Conservation (phyloP, 2,797 vertebrate genomes). For the Lutra lutra region DNA sequence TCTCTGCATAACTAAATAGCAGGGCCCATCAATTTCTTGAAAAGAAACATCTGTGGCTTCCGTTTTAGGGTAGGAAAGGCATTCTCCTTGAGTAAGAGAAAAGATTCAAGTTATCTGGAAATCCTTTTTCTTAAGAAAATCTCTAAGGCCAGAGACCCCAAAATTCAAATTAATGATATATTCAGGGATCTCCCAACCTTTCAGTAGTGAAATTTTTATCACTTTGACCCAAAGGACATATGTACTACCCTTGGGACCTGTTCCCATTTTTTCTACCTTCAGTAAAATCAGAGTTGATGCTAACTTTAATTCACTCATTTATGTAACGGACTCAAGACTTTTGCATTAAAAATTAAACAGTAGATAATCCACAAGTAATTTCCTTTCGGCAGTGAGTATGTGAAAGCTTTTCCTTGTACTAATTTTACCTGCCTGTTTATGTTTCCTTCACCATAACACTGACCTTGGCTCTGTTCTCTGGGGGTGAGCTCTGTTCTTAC, state of each 20-base stretch:
- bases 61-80: not conserved
- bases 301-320: not conserved
- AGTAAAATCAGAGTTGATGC: not conserved
- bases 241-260: accelerated
- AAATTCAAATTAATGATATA: not conserved
- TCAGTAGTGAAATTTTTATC: not conserved
- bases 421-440: not conserved
- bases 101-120: not conserved
- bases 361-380: not conserved
- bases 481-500: not conserved
- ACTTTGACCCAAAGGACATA: not conserved
- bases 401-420: not conserved
- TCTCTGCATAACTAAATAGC: not conserved
- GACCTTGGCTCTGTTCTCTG: not conserved
- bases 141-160: not conserved
- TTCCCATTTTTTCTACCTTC: not conserved
- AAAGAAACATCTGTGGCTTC: slow-evolving; percentile 13
- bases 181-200: not conserved
- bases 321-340: not conserved
- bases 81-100: not conserved
- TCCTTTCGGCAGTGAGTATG: not conserved
- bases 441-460: not conserved
- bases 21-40: not conserved
- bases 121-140: not conserved
- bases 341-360: not conserved